These are phyloP conservation scores for Myotis davidii DNA, from an alignment of 2,113 vertebrate species.

Conservation along the genomic window DNA sequence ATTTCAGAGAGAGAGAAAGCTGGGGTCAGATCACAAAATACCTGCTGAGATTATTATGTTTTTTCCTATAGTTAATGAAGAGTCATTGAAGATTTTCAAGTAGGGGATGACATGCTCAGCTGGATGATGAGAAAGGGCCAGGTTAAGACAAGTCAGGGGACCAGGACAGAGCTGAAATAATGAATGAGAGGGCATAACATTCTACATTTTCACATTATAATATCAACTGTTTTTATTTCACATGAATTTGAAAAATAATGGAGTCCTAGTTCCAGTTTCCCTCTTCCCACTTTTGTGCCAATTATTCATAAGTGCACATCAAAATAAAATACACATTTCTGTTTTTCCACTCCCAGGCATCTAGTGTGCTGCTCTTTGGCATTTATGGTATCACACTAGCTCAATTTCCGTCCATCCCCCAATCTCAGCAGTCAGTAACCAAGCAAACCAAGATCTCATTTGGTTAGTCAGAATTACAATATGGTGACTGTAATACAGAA, in stretches of 20 bases:
- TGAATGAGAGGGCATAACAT: neutral
- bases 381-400: neutral
- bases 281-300: neutral
- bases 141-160: neutral
- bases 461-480: neutral
- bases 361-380: neutral
- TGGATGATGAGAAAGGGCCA: no score
- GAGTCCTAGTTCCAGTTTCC: neutral
- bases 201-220: slow-evolving; percentile 26
- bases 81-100: neutral
- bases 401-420: neutral
- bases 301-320: neutral
- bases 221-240: neutral
- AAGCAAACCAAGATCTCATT: neutral
- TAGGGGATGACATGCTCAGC: neutral
- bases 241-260: neutral
- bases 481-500: neutral
- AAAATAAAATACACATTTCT: neutral
- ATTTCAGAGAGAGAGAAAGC: neutral
- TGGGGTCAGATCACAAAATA: neutral
- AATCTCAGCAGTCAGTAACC: neutral
- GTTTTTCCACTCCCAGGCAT: neutral
- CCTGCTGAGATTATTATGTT: neutral
- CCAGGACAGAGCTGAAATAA: neutral
- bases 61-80: neutral